These are phyloP conservation scores for Zhuqinia jingwanae DNA, from an alignment of 2,888 invertebrate species.

Conservation along the genomic window DNA sequence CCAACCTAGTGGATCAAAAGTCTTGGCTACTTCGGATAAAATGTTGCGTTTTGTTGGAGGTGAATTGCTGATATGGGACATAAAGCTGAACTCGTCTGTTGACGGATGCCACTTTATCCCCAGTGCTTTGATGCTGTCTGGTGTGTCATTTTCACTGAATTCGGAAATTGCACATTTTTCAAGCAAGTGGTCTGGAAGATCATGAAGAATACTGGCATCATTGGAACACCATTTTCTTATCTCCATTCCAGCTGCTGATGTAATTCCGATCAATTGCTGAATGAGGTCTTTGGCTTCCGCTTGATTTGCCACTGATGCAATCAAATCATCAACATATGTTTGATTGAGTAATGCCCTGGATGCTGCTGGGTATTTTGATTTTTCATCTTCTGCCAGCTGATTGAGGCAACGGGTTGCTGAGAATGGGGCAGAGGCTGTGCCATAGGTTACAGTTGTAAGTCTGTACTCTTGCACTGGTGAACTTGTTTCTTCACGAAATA, in stretches of 20 bases:
- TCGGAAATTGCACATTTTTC: conserved; percentile 21
- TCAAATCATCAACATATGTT: conserved; percentile 80
- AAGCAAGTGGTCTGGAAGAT: conserved; percentile 42
- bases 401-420: conserved; percentile 78
- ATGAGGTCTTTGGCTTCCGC: conserved; percentile 28
- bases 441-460: conserved; percentile 80
- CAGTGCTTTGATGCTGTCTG: conserved; percentile 42
- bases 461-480: conserved; percentile 72
- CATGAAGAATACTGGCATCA: conserved; percentile 8
- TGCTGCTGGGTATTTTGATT: conserved; percentile 60
- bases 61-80: not conserved
- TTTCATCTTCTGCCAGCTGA: conserved; percentile 79
- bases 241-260: not conserved
- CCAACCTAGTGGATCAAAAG: conserved; percentile 64
- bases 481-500: conserved; percentile 79
- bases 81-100: conserved; percentile 44
- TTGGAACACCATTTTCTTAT: conserved; percentile 69
- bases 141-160: not conserved
- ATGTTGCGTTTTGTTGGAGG: not conserved
- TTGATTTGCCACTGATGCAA: conserved; percentile 23
- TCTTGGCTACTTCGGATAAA: conserved; percentile 33
- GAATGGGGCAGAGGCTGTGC: conserved; percentile 79
- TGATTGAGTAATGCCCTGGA: conserved; percentile 71
- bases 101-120: conserved; percentile 64
- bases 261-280: conserved; percentile 18